These are phyloP conservation scores for Sarcoramphus papa DNA, from an alignment of 2,797 vertebrate genomes.

Conservation along the genomic window DNA sequence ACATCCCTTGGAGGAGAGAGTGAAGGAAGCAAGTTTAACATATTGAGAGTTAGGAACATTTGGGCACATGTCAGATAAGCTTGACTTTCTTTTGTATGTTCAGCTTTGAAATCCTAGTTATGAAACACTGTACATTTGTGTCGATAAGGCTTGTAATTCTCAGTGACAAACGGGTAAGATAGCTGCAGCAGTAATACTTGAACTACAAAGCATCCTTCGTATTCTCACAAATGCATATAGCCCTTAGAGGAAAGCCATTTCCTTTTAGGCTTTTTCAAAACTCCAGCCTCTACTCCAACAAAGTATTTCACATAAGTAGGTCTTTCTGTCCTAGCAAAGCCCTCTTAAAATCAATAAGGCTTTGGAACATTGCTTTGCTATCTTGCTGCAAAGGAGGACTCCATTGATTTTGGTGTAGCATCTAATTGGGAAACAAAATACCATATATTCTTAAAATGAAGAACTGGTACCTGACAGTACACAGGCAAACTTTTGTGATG, in stretches of 20 bases:
- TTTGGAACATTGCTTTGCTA: conserved; percentile 2
- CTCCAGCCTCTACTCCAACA: neutral
- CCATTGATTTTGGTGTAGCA: conserved; percentile 20
- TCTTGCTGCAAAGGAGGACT: neutral
- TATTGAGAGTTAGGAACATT: neutral
- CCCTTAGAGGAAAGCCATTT: neutral
- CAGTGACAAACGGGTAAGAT: conserved; percentile 2
- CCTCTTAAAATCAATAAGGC: conserved; percentile 1
- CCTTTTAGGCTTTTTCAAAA: neutral
- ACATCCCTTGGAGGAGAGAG: neutral
- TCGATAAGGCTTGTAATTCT: neutral
- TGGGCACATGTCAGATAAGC: neutral
- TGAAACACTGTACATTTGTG: neutral
- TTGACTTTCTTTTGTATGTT: neutral
- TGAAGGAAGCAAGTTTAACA: neutral
- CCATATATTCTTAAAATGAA: conserved; percentile 14
- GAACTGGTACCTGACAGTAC: neutral
- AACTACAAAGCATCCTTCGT: neutral
- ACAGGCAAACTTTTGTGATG: neutral
- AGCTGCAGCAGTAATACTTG: neutral
- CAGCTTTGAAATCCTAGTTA: neutral
- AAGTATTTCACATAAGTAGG: neutral
- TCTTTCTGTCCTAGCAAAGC: neutral
- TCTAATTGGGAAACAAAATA: neutral
- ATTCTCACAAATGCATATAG: neutral